Percentiles rank a stretch among this genome's conserved stretches.
phyloP scores from a whole-genome alignment of 1,140 invertebrate species.

The Scaptomyza pallida region DNA sequence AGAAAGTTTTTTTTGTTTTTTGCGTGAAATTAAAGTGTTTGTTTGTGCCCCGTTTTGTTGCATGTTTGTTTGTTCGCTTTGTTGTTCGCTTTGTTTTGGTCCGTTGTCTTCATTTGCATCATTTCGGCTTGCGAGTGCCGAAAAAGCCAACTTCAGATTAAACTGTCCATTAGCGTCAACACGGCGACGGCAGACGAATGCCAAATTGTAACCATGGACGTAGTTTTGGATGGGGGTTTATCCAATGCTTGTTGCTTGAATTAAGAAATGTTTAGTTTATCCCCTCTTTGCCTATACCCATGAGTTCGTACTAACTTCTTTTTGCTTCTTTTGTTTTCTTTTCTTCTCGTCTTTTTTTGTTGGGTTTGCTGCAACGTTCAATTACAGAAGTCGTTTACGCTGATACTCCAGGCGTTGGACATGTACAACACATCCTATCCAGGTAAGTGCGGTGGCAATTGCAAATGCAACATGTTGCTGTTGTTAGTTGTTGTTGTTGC shows the following conservation, averaged over 20 bases:
- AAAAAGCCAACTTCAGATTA: slow-evolving; percentile 64
- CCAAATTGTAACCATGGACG: slow-evolving; percentile 17
- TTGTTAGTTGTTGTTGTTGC: slow-evolving; percentile 2
- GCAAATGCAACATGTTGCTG: slow-evolving; percentile 33
- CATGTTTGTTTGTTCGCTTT: slow-evolving; percentile 36
- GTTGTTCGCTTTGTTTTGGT: slow-evolving; percentile 16
- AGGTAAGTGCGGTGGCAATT: slow-evolving; percentile 85
- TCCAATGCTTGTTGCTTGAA: too few species aligned
- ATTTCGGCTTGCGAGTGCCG: slow-evolving; percentile 4
- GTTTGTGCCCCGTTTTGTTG: slow-evolving; percentile 43
- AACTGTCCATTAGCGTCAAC: slow-evolving; percentile 80
- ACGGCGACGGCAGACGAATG: slow-evolving; percentile 46
- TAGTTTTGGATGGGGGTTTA: not conserved
- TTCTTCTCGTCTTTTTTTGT: slow-evolving; percentile 20
- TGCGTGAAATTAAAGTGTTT: slow-evolving; percentile 82
- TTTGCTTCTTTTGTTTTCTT: slow-evolving; percentile 5
- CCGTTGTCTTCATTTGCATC: slow-evolving; percentile 77
- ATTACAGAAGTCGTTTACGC: slow-evolving; percentile 94
- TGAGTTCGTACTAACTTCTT: slow-evolving; percentile 1
- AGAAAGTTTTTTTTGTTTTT: slow-evolving; percentile 66
- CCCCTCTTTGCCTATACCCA: not conserved
- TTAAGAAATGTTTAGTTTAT: not conserved
- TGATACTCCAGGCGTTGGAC: slow-evolving; percentile 95
- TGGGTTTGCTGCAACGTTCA: slow-evolving; percentile 59
- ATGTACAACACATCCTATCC: slow-evolving; percentile 89